phyloP scores from a whole-genome alignment of 2,113 vertebrate species.

The Cyrtonyx montezumae region DNA sequence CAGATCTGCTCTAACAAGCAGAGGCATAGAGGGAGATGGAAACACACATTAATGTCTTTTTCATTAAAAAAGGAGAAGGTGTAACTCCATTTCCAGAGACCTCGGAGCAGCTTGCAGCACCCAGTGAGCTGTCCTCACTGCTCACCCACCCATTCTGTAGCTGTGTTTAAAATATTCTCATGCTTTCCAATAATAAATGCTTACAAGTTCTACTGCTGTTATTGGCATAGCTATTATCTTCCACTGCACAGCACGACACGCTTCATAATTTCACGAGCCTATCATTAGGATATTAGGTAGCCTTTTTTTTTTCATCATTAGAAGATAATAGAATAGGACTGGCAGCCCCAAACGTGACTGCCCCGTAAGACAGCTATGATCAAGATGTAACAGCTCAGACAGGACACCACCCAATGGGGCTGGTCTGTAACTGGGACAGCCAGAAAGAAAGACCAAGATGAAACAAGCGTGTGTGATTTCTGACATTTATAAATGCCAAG shows the following conservation, averaged over 20 bases:
- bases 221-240: neutral
- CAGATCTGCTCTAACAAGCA: neutral
- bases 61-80: neutral
- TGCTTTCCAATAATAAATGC: neutral
- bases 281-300: neutral
- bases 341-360: neutral
- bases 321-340: neutral
- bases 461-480: rapidly evolving
- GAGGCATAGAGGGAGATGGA: slow-evolving; percentile 9
- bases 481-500: neutral
- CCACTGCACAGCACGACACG: neutral
- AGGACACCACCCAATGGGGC: neutral
- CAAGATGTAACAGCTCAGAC: rapidly evolving
- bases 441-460: neutral
- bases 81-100: neutral
- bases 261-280: neutral
- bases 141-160: neutral
- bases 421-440: neutral
- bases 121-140: neutral
- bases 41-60: neutral
- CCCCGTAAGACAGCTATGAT: rapidly evolving
- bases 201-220: neutral
- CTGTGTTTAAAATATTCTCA: neutral
- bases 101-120: neutral
- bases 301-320: neutral